phyloP scores from a whole-genome alignment of 2,888 invertebrate genomes.

The Folsomia manolachei region DNA sequence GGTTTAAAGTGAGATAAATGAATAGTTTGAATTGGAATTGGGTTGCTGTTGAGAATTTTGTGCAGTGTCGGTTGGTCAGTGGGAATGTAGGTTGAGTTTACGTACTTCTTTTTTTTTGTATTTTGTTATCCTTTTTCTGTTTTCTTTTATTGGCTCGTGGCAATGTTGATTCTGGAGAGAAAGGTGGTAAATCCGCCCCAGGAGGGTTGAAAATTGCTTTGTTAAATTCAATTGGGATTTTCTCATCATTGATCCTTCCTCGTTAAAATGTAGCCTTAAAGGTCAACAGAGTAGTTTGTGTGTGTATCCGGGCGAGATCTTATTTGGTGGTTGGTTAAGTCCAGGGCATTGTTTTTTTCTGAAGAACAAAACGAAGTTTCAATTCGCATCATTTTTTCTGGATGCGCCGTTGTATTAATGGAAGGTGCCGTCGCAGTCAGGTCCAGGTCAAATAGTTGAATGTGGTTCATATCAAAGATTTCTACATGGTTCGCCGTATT shows the following conservation, averaged over 20 bases:
- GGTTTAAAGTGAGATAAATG: slow-evolving; percentile 8
- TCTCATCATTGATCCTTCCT: no score
- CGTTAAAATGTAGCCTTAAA: not conserved
- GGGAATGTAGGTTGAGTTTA: not conserved
- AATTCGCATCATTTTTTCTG: no score
- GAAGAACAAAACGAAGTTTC: no score
- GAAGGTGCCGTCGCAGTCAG: no score
- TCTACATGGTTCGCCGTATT: no score
- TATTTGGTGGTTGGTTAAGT: not conserved
- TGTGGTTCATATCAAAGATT: no score
- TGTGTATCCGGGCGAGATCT: not conserved
- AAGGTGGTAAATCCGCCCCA: not conserved
- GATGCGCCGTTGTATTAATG: no score
- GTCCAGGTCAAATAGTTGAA: no score
- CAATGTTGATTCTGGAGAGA: not conserved
- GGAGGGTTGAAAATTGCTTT: slow-evolving; percentile 5
- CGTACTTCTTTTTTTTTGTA: not conserved
- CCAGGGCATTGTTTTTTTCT: not conserved
- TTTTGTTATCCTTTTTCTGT: not conserved
- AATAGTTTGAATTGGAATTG: not conserved
- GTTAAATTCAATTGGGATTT: slow-evolving; percentile 5
- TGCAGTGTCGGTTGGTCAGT: not conserved
- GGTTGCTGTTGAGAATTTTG: no score
- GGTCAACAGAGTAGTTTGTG: not conserved
- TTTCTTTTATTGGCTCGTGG: not conserved